These are phyloP conservation scores for Leptinotarsa undecemlineata DNA, from an alignment of 1,140 invertebrate species.

Conservation along the genomic window DNA sequence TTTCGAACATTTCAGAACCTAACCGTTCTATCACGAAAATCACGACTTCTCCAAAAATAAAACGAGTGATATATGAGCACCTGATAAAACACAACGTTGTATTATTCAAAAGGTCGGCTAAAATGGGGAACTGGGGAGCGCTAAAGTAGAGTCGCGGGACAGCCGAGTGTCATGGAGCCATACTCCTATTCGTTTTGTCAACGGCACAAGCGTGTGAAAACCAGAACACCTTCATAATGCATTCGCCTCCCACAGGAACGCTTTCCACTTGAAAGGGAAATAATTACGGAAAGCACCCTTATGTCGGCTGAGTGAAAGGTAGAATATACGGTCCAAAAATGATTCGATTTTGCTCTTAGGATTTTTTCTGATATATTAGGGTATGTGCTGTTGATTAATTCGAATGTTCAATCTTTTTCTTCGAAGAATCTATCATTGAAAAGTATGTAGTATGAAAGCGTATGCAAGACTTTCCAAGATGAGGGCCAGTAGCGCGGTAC, in stretches of 20 bases:
- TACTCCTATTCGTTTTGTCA: slow-evolving; percentile 5
- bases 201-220: not conserved
- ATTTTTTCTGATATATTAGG: no score
- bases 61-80: slow-evolving; percentile 1
- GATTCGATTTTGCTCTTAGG: no score
- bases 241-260: not conserved
- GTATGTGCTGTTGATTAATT: no score
- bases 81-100: slow-evolving; percentile 5
- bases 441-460: no score
- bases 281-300: not conserved
- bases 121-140: not conserved
- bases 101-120: not conserved
- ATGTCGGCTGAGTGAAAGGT: not conserved
- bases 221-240: slow-evolving; percentile 2
- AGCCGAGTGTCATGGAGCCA: not conserved
- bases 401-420: no score
- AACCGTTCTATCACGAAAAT: not conserved
- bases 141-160: not conserved
- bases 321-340: not conserved
- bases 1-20: not conserved
- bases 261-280: slow-evolving; percentile 3
- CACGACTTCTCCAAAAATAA: not conserved
- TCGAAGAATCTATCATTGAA: no score
- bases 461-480: no score
- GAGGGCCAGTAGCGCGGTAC: no score